phyloP scores from a whole-genome alignment of 1,140 invertebrate genomes.

The Scaptodrosophila lebanonensis region DNA sequence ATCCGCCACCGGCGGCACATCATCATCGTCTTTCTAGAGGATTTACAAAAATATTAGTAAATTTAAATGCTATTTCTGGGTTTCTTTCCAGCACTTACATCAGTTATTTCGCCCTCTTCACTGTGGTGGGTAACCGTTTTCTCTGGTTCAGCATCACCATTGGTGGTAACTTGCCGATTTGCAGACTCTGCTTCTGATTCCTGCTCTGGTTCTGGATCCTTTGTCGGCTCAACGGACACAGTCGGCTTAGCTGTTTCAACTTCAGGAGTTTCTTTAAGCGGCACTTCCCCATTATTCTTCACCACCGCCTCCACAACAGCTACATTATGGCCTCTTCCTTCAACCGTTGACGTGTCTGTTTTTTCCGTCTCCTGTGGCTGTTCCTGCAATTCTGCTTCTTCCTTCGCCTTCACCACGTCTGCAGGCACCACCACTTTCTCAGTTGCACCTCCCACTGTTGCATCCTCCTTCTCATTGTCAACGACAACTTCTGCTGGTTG shows the following conservation, averaged over 20 bases:
- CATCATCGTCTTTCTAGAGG: conserved; percentile 46
- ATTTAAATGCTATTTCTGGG: background rate
- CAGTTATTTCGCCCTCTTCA: conserved; percentile 59
- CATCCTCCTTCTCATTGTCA: background rate
- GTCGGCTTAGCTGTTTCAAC: too few relatives aligned
- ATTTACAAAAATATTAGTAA: background rate
- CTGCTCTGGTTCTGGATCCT: too few relatives aligned
- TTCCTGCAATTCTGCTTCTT: background rate
- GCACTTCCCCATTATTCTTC: too few relatives aligned
- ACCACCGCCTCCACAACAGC: too few relatives aligned
- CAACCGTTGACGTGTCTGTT: too few relatives aligned
- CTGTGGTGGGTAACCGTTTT: conserved; percentile 19
- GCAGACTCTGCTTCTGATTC: too few relatives aligned
- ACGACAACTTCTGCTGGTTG: conserved; percentile 7
- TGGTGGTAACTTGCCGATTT: conserved; percentile 34
- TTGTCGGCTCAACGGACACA: too few relatives aligned
- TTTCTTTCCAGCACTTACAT: conserved; percentile 32
- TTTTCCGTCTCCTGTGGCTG: background rate
- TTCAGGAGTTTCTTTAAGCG: too few relatives aligned
- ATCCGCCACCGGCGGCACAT: background rate
- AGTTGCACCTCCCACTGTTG: background rate
- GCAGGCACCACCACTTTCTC: background rate
- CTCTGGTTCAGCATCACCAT: conserved; percentile 18
- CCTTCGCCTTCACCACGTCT: background rate
- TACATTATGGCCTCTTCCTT: too few relatives aligned